Evolutionary conservation across 2,888 invertebrate genomes (phyloP).

Genomic region (Ochropleura leucogaster): DNA sequence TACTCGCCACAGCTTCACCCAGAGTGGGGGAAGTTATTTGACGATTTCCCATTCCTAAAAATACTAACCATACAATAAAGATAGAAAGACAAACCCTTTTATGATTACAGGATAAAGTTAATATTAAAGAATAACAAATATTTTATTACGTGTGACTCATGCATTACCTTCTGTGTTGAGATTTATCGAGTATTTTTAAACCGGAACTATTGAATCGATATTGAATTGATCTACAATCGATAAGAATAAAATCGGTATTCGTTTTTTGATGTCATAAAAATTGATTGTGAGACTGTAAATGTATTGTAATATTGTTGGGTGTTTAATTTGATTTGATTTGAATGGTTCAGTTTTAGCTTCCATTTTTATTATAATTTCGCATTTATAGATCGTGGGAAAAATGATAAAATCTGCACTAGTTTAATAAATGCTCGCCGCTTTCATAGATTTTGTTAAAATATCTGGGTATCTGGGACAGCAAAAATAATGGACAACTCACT

Average conservation of each 20-base stretch:
- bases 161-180: too few relatives aligned
- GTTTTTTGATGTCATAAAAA: conserved; percentile 44
- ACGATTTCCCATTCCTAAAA: too few relatives aligned
- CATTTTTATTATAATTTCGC: neutral
- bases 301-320: conserved; percentile 13
- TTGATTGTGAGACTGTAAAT: conserved; percentile 30
- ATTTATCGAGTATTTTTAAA: too few relatives aligned
- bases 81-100: too few relatives aligned
- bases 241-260: conserved; percentile 24
- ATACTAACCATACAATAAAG: too few relatives aligned
- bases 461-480: neutral
- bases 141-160: too few relatives aligned
- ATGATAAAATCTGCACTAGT: neutral
- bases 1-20: too few relatives aligned
- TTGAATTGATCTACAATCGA: conserved; percentile 23
- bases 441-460: neutral
- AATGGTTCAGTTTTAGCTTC: conserved; percentile 15
- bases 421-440: neutral
- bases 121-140: too few relatives aligned
- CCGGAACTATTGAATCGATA: conserved; percentile 46
- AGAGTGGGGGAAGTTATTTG: too few relatives aligned
- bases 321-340: conserved; percentile 28
- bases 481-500: neutral
- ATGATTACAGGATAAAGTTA: too few relatives aligned
- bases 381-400: conserved; percentile 6